Evolutionary conservation across 2,113 vertebrate species (phyloP), one percentile per base, ranked within the genome.

Genomic region (Cinclus mexicanus): DNA sequence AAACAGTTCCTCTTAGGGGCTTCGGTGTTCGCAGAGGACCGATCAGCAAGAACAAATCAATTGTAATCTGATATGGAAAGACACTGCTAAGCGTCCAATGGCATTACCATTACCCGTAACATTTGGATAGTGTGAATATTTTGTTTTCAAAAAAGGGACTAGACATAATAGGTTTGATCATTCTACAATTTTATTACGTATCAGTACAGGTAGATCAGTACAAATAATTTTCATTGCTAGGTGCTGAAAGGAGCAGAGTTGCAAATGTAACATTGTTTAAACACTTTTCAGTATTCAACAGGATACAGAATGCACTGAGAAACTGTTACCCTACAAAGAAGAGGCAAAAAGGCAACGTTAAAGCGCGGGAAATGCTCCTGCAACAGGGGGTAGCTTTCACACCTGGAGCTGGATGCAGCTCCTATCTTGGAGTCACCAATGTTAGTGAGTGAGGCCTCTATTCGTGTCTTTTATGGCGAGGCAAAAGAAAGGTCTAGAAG

Each of bases 141-240:
- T 57, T n/a, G 35, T 8, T 90, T 90, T 93, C 63, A 83, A 94
- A 75, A 67, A 94, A 94, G 19, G 41, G 21, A 93, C 74, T 82
- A 69, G 87, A 95, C 96, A 15, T 85, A 35, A 0, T 1, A 41
- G 44, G 89, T 89, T 94, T 68, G 49, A 78, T 41, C 77, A 93
- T 76, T 89, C 87, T 72, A 42, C 65, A 42, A 56, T 76, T 97
- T 97, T 97, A 97, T 97, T 97, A 78, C 14, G 7, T 6, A 68
- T 74, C 47, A 41, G 37, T 97, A 97, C 96, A 97, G 37, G 56
- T 8, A 89, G 19, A 44, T 90, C 47, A 67, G 26, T 20, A 92
- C 85, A 94, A 83, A 12, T 41, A 17, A 75, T 31, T 83, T 89
- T 61, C 83, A 78, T 52, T 28, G 60, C 39, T 87, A 49, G 29